Evolutionary conservation across 2,113 vertebrate species (phyloP), one percentile per base, ranked within the genome.

Genomic region (Lanius collurio): DNA sequence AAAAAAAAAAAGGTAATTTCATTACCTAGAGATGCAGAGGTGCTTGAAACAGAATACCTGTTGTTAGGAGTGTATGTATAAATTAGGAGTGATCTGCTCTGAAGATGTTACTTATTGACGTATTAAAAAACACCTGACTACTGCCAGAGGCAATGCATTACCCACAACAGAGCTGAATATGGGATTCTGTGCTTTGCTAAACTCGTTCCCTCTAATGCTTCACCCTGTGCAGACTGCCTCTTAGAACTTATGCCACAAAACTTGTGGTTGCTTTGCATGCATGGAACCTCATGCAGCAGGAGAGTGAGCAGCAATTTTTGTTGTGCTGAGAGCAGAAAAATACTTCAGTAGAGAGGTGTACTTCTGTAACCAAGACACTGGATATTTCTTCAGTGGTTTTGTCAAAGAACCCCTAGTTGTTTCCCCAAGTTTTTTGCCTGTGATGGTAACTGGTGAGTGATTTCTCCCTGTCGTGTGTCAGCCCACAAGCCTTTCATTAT

Each of bases 11-110:
- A 49, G 39, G 5, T 30, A 35, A 77, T 86, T 94, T 88, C 68
- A 56, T 84, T 56, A 39, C 33, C 60, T 78, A 19, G 11, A 31
- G 63, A 49, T 62, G 44, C 56, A 91, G 71, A 82, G 49, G 70
- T 57, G 33, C 56, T 81, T 90, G 82, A 92, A 94, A 80, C 22
- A 76, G 70, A 83, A 83, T 74, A 91, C 82, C 70, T 92, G 57
- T 70, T 89, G 24, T 76, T 84, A 65, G n/a, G 27, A 30, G 13
- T n/a, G 15, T 19, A 17, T 49, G 11, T 59, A 65, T 76, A 91
- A 92, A 96, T 94, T 63, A 93, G 47, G 55, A 85, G 6, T 2
- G 2, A 73, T 87, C 42, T 87, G 33, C 57, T 91, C 69, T 79
- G 83, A 91, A 89, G 46, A 55, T 52, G 27, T 33, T 47, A 55